Evolutionary conservation across 2,888 invertebrate genomes (phyloP), one percentile per base, ranked within the genome.

Genomic region (Sarcophaga subvicina): DNA sequence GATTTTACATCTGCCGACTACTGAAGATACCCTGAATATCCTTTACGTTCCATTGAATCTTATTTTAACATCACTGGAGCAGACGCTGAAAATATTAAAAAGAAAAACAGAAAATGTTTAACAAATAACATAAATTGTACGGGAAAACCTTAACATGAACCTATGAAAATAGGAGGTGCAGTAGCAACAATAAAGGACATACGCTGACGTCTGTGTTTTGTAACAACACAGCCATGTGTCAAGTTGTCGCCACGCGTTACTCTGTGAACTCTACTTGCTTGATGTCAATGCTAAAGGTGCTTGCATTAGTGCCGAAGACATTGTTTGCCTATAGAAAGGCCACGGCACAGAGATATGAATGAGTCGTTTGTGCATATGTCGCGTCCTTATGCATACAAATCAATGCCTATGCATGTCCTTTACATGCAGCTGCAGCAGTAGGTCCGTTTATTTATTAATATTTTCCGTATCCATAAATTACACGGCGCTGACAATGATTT

Each of bases 181-280:
- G 62, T 20, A 27, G 45, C 5, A 75, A 27, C 11, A 67, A 70
- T n/a, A 63, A 75, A 62, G 59, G 47, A 78, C 77, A 66, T 59
- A 69, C 64, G 37, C 20, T 76, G 80, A 49, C 47, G 70, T 47
- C 25, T 59, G 10, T 81, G 85, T 88, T 88, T 87, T 86, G 90
- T 91, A 90, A 91, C 91, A 91, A 91, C 91, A 91, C 86, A 88
- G 90, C 90, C 91, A 91, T 91, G 90, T 91, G 90, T 91, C 90
- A 90, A 89, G 87, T 88, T 90, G 90, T 91, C 90, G 90, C 89
- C 90, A 86, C 84, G 83, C 80, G 80, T 78, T 82, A 67, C 80
- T 67, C 45, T 67, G 20, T 84, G 75, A 70, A 73, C 80, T 77
- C 66, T 63, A 67, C 77, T 88, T 49, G 60, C 47, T 27, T 54